Base-by-base conservation (phyloP, 1,140 invertebrate species). In the Stegodyphus dumicola region DNA sequence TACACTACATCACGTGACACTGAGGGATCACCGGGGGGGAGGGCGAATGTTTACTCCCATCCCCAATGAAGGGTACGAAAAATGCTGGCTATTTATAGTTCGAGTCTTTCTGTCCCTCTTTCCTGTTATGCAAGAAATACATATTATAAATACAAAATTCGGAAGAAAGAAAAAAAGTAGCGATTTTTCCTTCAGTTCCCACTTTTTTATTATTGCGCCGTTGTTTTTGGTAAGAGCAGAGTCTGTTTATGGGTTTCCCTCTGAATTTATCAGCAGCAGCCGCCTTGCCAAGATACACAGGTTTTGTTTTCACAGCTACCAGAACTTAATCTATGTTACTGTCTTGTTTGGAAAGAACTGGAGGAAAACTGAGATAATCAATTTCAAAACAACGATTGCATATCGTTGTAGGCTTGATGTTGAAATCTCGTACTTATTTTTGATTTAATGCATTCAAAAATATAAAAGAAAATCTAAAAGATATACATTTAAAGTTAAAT, bases 221-320 rank as follows among this genome's bases (percentile, higher is more conserved):
- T 11, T 60, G 9, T 11, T 60, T 60, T 60, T 60, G 56, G 15
- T 60, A 15, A 11, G 9, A 60, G 9, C 9, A 15, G 56, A 60
- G 56, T 5, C 56, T 11, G 9, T 60, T 60, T 60, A 1, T 11
- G 15, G 15, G 9, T 11, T 60, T 60, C 15, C 9, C 56, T 15
- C 9, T 60, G 15, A 60, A 60, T 11, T 11, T 60, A 60, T 15
- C 9, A 60, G 56, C 56, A 60, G 15, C 56, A 11, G 18, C 33
- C 17, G 33, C 13, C 73, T 33, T 33, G 33, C 33, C 70, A 71
- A 52, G 53, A 71, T 52, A 71, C 49, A 71, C 70, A 71, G 10
- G 48, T 71, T 71, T 13, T 71, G 70, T 71, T 71, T 71, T 52
- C 18, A 51, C 70, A 71, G 70, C 70, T 71, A 52, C 33, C 33